These are phyloP conservation scores for Chromoteleia sp. DNA, from an alignment of 2,888 invertebrate species.

Conservation along the genomic window DNA sequence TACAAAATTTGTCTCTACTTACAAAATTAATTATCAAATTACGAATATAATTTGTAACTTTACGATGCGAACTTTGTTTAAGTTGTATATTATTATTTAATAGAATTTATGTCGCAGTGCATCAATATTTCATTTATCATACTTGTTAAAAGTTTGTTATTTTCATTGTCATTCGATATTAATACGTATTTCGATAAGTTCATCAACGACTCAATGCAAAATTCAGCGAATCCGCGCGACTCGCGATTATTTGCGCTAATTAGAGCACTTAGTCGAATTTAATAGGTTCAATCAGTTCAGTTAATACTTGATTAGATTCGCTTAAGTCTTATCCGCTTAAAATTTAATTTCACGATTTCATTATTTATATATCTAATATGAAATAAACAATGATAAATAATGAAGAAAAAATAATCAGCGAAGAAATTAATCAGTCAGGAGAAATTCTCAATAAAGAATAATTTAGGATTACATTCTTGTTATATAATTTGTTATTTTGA, in stretches of 20 bases:
- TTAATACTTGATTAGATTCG: constrained; percentile 22
- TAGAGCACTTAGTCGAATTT: constrained; percentile 18
- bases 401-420: too few relatives aligned
- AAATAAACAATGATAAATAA: background rate
- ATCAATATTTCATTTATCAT: constrained; percentile 8
- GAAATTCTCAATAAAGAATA: too few relatives aligned
- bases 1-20: background rate
- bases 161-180: constrained; percentile 26
- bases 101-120: background rate
- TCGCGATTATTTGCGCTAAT: constrained; percentile 29
- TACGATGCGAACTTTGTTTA: background rate
- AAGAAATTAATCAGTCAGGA: too few relatives aligned
- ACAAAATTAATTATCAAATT: background rate
- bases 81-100: background rate
- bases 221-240: background rate
- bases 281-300: constrained; percentile 2
- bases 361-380: background rate
- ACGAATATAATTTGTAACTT: constrained; percentile 6
- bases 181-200: background rate
- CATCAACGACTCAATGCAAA: background rate
- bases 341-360: constrained; percentile 9
- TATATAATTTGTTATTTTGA: too few relatives aligned
- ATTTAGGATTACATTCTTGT: too few relatives aligned
- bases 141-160: constrained; percentile 13
- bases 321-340: constrained; percentile 13